Conservation (phyloP, 2,888 invertebrate species). For the Zeuzera pyrina region DNA sequence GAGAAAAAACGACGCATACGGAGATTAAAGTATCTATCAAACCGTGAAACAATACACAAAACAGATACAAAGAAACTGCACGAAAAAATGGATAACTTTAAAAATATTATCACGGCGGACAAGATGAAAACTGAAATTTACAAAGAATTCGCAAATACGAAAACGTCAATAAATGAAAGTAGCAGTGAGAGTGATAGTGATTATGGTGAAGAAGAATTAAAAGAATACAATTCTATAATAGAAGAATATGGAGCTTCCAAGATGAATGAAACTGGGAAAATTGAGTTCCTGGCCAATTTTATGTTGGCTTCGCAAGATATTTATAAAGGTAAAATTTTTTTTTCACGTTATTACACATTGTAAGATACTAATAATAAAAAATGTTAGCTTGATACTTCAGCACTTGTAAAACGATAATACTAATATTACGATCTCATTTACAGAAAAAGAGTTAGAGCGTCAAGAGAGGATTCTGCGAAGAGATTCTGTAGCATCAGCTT, state of each 20-base stretch:
- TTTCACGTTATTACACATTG: not conserved
- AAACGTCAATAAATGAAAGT: conserved; percentile 39
- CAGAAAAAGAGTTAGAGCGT: conserved; percentile 72
- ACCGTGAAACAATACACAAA: conserved; percentile 28
- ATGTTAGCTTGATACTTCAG: not conserved
- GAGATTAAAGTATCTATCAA: conserved; percentile 48
- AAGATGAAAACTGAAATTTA: conserved; percentile 52
- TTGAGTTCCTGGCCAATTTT: conserved; percentile 75
- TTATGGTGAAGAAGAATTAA: conserved; percentile 64
- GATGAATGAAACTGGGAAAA: conserved; percentile 61
- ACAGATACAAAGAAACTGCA: conserved; percentile 32
- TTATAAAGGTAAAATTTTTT: conserved; percentile 67
- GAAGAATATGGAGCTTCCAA: conserved; percentile 47
- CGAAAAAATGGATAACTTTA: conserved; percentile 26
- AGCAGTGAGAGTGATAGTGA: conserved; percentile 59
- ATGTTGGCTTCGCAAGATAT: conserved; percentile 74
- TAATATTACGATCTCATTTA: conserved; percentile 7
- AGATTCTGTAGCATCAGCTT: conserved; percentile 68
- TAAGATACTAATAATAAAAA: not conserved
- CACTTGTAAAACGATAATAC: not conserved
- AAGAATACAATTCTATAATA: conserved; percentile 65
- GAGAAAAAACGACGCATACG: conserved; percentile 65
- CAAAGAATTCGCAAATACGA: conserved; percentile 45
- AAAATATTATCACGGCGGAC: conserved; percentile 50
- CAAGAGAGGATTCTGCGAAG: conserved; percentile 70